These are phyloP conservation scores for Nesogale talazaci DNA, from an alignment of 2,113 vertebrate genomes.

Conservation along the genomic window DNA sequence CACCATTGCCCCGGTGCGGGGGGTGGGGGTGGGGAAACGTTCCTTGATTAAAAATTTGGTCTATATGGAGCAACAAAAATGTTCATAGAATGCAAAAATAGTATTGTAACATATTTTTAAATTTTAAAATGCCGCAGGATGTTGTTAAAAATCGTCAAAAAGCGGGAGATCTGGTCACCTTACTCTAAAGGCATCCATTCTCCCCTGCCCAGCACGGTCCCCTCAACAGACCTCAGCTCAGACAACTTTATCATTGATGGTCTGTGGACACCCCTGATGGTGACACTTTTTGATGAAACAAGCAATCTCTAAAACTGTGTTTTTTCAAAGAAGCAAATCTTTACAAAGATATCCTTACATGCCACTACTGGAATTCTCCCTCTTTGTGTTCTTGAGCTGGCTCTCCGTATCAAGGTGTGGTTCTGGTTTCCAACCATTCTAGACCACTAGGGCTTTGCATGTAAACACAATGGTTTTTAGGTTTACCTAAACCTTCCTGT, in stretches of 20 bases:
- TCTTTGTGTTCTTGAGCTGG: not conserved
- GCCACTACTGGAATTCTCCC: not conserved
- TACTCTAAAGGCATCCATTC: accelerated
- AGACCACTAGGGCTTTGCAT: not conserved
- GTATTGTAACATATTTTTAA: too few relatives aligned
- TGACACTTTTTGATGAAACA: not conserved
- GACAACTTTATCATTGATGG: not conserved
- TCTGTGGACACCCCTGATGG: not conserved
- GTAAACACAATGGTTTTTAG: constrained; percentile 21
- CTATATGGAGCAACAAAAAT: too few relatives aligned
- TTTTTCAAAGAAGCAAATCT: not conserved
- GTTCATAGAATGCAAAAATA: too few relatives aligned
- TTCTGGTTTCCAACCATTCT: not conserved
- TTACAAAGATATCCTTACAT: constrained; percentile 25
- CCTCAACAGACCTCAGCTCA: not conserved
- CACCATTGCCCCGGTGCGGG: too few relatives aligned
- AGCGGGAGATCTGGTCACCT: too few relatives aligned
- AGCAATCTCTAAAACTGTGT: not conserved
- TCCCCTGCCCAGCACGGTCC: not conserved
- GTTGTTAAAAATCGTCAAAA: too few relatives aligned
- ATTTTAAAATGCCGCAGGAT: too few relatives aligned
- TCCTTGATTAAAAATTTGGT: too few relatives aligned
- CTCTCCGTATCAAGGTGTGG: not conserved
- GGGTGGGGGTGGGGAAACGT: too few relatives aligned
- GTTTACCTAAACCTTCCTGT: not conserved